Conservation (phyloP, 2,113 vertebrate genomes). For the Calidris pygmaea region DNA sequence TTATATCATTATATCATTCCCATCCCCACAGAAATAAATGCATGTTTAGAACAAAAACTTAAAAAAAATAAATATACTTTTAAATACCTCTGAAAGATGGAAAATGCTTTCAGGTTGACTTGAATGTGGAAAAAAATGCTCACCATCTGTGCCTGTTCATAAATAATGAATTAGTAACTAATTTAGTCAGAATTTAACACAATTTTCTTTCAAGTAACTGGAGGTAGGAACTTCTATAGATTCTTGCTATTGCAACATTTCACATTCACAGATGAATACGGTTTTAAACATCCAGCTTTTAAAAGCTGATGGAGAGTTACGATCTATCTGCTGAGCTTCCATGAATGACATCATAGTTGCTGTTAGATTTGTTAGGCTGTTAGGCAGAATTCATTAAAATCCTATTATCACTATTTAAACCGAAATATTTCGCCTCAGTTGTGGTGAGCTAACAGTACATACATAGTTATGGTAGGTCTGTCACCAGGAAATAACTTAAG, state of each 20-base stretch:
- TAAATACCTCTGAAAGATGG: background rate
- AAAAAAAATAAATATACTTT: background rate
- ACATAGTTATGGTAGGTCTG: background rate
- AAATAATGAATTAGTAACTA: background rate
- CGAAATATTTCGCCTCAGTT: background rate
- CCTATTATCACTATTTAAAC: background rate
- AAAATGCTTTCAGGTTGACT: background rate
- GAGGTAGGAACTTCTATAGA: background rate
- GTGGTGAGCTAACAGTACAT: background rate
- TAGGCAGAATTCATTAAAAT: background rate
- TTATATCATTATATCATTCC: no score
- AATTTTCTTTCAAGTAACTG: background rate
- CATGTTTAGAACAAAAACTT: background rate
- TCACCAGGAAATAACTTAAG: background rate
- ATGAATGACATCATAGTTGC: background rate
- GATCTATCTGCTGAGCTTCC: background rate
- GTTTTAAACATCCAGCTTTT: background rate
- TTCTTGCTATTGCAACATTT: background rate
- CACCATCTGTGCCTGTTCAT: background rate
- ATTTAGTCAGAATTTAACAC: background rate
- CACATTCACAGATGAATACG: background rate
- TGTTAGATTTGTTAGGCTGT: background rate
- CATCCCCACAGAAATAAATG: background rate
- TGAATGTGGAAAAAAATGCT: background rate
- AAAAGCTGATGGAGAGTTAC: background rate